These are phyloP conservation scores for Mixornis gularis DNA, from an alignment of 2,113 vertebrate species.

Conservation along the genomic window DNA sequence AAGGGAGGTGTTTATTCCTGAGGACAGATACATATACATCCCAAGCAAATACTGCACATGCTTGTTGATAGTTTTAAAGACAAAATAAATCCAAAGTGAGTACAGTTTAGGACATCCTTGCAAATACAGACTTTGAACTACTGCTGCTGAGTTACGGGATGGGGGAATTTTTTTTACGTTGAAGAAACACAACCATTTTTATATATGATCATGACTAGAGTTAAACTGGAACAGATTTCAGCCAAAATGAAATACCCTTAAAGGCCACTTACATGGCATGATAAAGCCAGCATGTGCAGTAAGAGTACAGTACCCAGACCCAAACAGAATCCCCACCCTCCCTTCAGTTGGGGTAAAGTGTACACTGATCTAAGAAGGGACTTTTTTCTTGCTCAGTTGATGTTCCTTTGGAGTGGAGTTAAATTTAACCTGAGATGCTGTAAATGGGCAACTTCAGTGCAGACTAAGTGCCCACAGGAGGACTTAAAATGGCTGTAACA, in stretches of 20 bases:
- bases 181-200: not conserved
- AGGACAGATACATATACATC: not conserved
- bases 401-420: not conserved
- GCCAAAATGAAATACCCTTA: not conserved
- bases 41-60: not conserved
- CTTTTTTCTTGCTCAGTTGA: not conserved
- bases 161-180: not conserved
- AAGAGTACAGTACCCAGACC: not conserved
- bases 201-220: not conserved
- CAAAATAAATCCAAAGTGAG: not conserved
- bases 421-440: not conserved
- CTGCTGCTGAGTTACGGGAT: not conserved
- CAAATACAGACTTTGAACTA: not conserved
- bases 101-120: not conserved
- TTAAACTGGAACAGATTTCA: not conserved
- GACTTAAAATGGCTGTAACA: not conserved
- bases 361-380: not conserved
- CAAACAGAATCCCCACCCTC: rapidly evolving
- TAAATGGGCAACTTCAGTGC: not conserved
- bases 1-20: not conserved
- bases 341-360: not conserved
- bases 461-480: not conserved
- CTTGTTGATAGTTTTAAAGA: not conserved
- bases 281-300: not conserved
- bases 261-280: not conserved